phyloP scores from a whole-genome alignment of 2,113 vertebrate genomes.

The Campylomormyrus tamandua region DNA sequence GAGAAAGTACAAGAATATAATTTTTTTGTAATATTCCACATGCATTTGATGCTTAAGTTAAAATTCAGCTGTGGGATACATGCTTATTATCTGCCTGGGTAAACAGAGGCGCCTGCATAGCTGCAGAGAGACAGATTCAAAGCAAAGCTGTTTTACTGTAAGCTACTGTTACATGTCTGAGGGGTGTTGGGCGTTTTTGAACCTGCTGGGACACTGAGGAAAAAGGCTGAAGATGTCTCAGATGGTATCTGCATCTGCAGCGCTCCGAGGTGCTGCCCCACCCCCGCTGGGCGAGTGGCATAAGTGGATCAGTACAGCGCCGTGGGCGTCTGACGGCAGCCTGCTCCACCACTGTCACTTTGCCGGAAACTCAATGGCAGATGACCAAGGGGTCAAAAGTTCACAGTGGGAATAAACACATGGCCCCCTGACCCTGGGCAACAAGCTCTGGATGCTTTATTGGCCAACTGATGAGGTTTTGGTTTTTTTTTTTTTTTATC shows the following conservation, averaged over 20 bases:
- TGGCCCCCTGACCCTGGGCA: conserved; percentile 21
- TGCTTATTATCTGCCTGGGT: not conserved
- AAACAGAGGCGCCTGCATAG: not conserved
- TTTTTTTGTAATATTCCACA: not conserved
- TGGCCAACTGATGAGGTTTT: not conserved
- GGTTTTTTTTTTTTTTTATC: not conserved
- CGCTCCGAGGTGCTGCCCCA: not conserved
- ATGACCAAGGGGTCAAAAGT: conserved; percentile 24
- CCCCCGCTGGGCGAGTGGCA: not conserved
- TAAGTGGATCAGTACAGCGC: not conserved
- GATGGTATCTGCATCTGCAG: not conserved
- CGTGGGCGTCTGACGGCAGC: not conserved
- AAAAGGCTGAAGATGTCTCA: not conserved
- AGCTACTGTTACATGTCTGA: not conserved
- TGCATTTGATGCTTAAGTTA: not conserved
- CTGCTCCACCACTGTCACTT: not conserved
- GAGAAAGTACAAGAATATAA: not conserved
- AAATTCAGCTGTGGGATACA: not conserved
- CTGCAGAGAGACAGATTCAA: not conserved
- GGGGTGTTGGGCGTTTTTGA: not conserved
- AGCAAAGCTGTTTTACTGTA: not conserved
- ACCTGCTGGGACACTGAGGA: not conserved
- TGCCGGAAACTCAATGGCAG: not conserved
- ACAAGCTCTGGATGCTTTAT: conserved; percentile 2
- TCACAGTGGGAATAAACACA: conserved; percentile 23